Conservation (phyloP, 2,888 invertebrate species). For the Coleophora flavipennella region DNA sequence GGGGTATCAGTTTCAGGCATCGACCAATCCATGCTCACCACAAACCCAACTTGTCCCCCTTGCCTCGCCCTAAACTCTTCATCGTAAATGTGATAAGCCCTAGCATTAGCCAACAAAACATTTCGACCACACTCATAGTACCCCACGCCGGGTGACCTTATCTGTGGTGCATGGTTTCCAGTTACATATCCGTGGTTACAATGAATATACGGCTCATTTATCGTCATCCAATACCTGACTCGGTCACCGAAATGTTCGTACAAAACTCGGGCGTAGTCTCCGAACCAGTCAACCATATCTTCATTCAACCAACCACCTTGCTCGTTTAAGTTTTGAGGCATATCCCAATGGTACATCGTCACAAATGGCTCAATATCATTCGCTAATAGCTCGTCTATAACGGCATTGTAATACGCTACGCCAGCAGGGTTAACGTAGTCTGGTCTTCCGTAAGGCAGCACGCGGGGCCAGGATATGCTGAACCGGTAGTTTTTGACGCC, state of each 20-base stretch:
- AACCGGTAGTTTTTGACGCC: slow-evolving; percentile 55
- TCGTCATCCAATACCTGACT: slow-evolving; percentile 76
- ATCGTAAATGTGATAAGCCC: slow-evolving; percentile 68
- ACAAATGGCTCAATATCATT: slow-evolving; percentile 56
- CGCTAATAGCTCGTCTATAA: slow-evolving; percentile 50
- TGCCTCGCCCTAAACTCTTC: slow-evolving; percentile 54
- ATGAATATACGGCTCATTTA: slow-evolving; percentile 74
- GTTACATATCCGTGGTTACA: slow-evolving; percentile 37
- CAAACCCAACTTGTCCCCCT: slow-evolving; percentile 36
- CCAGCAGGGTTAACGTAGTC: slow-evolving; percentile 26
- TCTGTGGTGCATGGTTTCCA: slow-evolving; percentile 25
- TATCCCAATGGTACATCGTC: slow-evolving; percentile 50
- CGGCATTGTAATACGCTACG: slow-evolving; percentile 53
- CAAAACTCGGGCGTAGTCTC: slow-evolving; percentile 41
- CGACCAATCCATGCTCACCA: slow-evolving; percentile 15
- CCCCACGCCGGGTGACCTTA: slow-evolving; percentile 45
- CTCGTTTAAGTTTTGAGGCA: slow-evolving; percentile 28
- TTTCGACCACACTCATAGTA: slow-evolving; percentile 75
- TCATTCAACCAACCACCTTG: slow-evolving; percentile 32
- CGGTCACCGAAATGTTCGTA: slow-evolving; percentile 66
- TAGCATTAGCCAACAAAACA: slow-evolving; percentile 75
- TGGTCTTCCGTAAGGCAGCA: slow-evolving; percentile 15
- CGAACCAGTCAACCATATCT: slow-evolving; percentile 31
- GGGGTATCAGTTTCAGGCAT: slow-evolving; percentile 13
- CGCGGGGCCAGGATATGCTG: slow-evolving; percentile 65